Conservation (phyloP, 2,888 invertebrate species). For the Cantharis lateralis region DNA sequence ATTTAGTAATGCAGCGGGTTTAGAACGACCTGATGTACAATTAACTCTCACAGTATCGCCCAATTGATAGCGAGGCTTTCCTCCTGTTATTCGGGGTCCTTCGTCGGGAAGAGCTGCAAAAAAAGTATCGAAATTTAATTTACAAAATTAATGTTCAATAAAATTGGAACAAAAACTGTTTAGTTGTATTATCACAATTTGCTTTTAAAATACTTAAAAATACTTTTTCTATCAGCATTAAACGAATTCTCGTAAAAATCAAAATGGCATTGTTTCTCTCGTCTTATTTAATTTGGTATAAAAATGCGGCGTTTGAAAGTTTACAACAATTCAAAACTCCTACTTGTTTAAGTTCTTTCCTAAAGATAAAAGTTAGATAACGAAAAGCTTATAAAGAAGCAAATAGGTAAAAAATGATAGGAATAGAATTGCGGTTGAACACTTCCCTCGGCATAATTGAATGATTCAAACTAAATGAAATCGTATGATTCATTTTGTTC, state of each 20-base stretch:
- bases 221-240: constrained; percentile 25
- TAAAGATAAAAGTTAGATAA: constrained; percentile 46
- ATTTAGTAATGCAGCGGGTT: constrained; percentile 80
- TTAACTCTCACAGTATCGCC: constrained; percentile 82
- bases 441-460: constrained; percentile 51
- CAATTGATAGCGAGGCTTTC: constrained; percentile 79
- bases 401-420: constrained; percentile 44
- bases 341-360: constrained; percentile 42
- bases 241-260: constrained; percentile 36
- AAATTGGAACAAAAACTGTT: background rate
- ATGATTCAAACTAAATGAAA: constrained; percentile 40
- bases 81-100: constrained; percentile 82
- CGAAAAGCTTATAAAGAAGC: constrained; percentile 37
- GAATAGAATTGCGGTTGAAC: constrained; percentile 49
- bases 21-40: constrained; percentile 82
- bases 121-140: constrained; percentile 1
- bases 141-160: background rate
- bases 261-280: constrained; percentile 38
- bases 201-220: constrained; percentile 1
- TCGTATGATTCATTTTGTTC: constrained; percentile 21
- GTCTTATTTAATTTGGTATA: constrained; percentile 38
- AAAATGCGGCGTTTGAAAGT: constrained; percentile 37
- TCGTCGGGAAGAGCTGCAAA: constrained; percentile 74
- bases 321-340: constrained; percentile 34
- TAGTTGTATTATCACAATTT: constrained; percentile 17